Conservation (phyloP, 1,140 invertebrate species). For the Tribolium castaneum region DNA sequence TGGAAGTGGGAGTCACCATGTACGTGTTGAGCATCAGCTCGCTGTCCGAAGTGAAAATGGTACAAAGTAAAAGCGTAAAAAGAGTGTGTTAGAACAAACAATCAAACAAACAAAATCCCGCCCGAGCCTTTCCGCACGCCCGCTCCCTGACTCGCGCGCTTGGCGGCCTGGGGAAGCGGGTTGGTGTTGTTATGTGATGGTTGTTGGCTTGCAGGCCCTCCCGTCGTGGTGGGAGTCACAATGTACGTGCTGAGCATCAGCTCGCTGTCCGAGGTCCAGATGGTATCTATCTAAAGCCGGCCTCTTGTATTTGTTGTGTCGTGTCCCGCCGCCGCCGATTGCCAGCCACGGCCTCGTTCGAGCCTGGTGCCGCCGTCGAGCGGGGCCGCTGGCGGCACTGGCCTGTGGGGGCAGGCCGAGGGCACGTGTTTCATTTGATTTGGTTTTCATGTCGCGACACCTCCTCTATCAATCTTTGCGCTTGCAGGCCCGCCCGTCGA, state of each 20-base stretch:
- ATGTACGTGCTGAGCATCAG: constrained; percentile 99
- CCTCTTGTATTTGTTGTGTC: constrained; percentile 43
- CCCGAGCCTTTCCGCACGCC: constrained; percentile 47
- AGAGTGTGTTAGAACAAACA: neutral
- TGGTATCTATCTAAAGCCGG: constrained; percentile 76
- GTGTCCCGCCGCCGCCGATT: constrained; percentile 60
- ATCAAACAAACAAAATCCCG: too few relatives aligned
- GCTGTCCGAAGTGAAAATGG: constrained; percentile 99
- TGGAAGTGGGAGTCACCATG: constrained; percentile 97
- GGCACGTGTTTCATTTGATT: constrained; percentile 63
- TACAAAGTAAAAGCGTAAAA: constrained; percentile 66
- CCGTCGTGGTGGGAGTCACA: constrained; percentile 96
- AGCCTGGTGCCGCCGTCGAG: constrained; percentile 51
- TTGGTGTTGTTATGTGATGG: constrained; percentile 51
- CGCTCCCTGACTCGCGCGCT: constrained; percentile 55
- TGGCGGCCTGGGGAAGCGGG: constrained; percentile 59
- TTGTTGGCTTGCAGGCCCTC: constrained; percentile 83
- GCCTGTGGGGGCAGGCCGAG: constrained; percentile 59
- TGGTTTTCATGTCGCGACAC: constrained; percentile 54
- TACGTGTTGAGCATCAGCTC: constrained; percentile 99
- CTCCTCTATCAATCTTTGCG: constrained; percentile 19
- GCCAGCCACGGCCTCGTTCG: constrained; percentile 42
- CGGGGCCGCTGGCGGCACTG: constrained; percentile 55
- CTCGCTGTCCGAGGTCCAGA: constrained; percentile 98
- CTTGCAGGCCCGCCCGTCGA: constrained; percentile 90